Conservation (phyloP, 1,140 invertebrate genomes). For the Euwallacea similis region DNA sequence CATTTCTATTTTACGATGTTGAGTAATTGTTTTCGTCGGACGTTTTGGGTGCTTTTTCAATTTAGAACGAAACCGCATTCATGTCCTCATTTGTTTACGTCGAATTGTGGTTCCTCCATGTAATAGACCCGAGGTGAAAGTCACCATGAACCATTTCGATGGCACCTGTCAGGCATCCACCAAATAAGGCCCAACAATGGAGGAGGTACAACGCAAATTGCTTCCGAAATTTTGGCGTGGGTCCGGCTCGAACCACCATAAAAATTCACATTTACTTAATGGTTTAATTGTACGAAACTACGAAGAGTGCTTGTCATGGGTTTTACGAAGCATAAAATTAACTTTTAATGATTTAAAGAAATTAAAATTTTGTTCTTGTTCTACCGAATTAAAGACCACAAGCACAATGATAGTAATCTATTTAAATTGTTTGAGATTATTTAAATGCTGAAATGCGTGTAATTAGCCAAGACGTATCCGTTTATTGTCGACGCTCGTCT, state of each 20-base stretch:
- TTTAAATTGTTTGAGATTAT: constrained; percentile 20
- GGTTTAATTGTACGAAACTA: constrained; percentile 47
- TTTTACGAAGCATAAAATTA: constrained; percentile 47
- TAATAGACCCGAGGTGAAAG: neutral
- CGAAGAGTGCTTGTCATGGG: constrained; percentile 39
- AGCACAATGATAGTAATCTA: constrained; percentile 22
- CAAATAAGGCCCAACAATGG: constrained; percentile 26
- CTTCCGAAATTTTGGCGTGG: constrained; percentile 30
- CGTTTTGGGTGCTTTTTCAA: neutral
- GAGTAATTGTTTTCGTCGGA: constrained; percentile 1
- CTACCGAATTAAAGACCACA: constrained; percentile 31
- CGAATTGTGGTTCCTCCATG: neutral
- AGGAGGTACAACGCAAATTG: constrained; percentile 18
- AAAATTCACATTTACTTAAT: constrained; percentile 49
- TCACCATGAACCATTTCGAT: constrained; percentile 14
- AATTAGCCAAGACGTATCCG: constrained; percentile 28
- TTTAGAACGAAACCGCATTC: too few species aligned
- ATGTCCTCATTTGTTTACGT: neutral
- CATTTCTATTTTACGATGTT: constrained; percentile 11
- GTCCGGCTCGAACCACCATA: constrained; percentile 36
- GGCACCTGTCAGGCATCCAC: constrained; percentile 18
- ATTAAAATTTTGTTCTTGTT: constrained; percentile 40
- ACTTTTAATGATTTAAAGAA: constrained; percentile 50
- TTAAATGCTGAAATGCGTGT: constrained; percentile 16
- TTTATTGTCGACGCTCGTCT: constrained; percentile 11